Evolutionary conservation across 2,797 vertebrate species (phyloP), one percentile per base, ranked within the genome.

Genomic region (Taeniopygia guttata): DNA sequence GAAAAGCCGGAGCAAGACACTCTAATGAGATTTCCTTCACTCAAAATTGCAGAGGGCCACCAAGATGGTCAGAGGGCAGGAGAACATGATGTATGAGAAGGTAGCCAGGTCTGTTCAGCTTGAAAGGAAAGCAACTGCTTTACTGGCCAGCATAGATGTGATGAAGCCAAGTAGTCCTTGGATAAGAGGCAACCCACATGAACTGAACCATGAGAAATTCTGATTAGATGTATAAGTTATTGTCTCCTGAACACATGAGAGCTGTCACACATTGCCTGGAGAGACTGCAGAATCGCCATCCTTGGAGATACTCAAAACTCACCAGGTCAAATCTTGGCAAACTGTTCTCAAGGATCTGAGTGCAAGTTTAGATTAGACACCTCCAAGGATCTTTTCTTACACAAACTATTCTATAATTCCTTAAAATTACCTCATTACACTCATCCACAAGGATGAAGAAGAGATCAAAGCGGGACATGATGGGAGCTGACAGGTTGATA

Each of bases 371-470:
- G 29, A 59, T 13, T 43, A 69, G 27, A 72, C 40, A 81, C 7
- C 15, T 52, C 30, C 32, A 59, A 8, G 51, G 26, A 49, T 51
- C 18, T 59, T 59, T 70, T 74, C 74, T 63, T 51, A 68, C 46
- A 51, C 21, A 56, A 64, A 56, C n/a, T 40, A 60, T 26, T 69
- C n/a, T 51, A n/a, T 2, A 62, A 1, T 52, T 86, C 64, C 43
- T 64, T 51, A 43, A 55, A 72, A 48, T 97, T 98, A 99, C 99
- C 99, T 99, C 99, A 70, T 99, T 99, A 82, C 99, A 99, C 87
- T 99, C 99, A 72, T 99, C 99, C 96, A 99, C 99, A 92, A 99
- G 98, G 97, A 99, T 99, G 97, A 99, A 99, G 98, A 99, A 99
- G 88, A 99, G 99, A 98, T 99, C 99, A 58, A 99, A 99, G 89